Evolutionary conservation across 2,888 invertebrate species (phyloP).

Genomic region (Eupithecia insigniata): DNA sequence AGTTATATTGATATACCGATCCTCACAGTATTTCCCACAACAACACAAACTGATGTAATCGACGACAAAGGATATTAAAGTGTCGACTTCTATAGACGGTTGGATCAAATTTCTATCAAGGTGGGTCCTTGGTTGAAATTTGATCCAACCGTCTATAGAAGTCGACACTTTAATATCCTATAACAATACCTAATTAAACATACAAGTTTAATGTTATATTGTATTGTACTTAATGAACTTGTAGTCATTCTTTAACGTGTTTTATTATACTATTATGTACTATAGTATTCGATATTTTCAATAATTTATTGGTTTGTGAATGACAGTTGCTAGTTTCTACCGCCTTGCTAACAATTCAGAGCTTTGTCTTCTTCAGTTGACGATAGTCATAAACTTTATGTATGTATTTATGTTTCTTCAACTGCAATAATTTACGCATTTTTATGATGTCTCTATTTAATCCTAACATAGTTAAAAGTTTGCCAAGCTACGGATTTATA

Average conservation of each 20-base stretch:
- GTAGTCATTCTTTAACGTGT: not conserved
- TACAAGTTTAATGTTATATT: conserved; percentile 14
- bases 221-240: not conserved
- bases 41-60: not conserved
- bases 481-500: too few species aligned
- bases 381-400: not conserved
- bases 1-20: not conserved
- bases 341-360: not conserved
- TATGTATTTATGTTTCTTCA: not conserved
- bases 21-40: not conserved
- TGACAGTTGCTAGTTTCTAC: not conserved
- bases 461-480: too few species aligned
- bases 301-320: not conserved
- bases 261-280: not conserved
- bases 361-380: not conserved
- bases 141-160: not conserved
- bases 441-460: not conserved
- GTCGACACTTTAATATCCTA: not conserved
- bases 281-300: not conserved
- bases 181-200: conserved; percentile 17
- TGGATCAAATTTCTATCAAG: conserved; percentile 6
- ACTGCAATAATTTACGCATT: not conserved
- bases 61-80: not conserved
- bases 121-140: conserved; percentile 4
- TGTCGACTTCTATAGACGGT: not conserved